These are phyloP conservation scores for Aphidoletes aphidimyza DNA, from an alignment of 2,888 invertebrate species.

Conservation along the genomic window DNA sequence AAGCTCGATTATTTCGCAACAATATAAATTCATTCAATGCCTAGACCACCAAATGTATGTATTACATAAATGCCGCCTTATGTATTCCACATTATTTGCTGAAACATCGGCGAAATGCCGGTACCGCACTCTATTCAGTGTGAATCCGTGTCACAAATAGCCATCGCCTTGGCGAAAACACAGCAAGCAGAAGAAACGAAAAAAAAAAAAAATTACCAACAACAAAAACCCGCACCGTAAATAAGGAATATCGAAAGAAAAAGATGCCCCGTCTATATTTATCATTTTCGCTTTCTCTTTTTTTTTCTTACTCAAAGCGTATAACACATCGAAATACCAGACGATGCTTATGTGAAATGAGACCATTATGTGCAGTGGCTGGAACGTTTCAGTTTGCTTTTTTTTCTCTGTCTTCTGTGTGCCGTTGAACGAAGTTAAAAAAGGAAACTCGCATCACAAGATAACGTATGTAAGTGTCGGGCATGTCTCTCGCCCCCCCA, in stretches of 20 bases:
- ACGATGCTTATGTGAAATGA: conserved; percentile 51
- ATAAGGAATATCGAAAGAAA: conserved; percentile 39
- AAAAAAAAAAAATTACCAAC: not conserved
- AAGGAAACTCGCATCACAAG: conserved; percentile 37
- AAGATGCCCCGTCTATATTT: not conserved
- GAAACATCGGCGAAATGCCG: not conserved
- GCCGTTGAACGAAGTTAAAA: conserved; percentile 3
- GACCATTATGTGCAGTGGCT: conserved; percentile 46
- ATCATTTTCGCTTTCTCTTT: conserved; percentile 14
- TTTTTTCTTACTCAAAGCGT: too few species aligned
- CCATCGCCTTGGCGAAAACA: not conserved
- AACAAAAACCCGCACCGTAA: not conserved
- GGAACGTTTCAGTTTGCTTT: too few species aligned
- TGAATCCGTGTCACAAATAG: conserved; percentile 36
- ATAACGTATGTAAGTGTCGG: conserved; percentile 40
- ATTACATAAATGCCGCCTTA: not conserved
- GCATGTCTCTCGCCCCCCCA: too few species aligned
- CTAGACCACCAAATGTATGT: not conserved
- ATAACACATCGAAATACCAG: conserved; percentile 1
- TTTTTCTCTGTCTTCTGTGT: too few species aligned
- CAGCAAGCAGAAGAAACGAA: too few species aligned
- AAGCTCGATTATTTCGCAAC: conserved; percentile 17
- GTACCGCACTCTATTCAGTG: not conserved
- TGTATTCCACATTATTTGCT: not conserved
- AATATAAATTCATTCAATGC: conserved; percentile 37